Conservation (phyloP, 2,888 invertebrate species). For the Pyrrhia umbra region DNA sequence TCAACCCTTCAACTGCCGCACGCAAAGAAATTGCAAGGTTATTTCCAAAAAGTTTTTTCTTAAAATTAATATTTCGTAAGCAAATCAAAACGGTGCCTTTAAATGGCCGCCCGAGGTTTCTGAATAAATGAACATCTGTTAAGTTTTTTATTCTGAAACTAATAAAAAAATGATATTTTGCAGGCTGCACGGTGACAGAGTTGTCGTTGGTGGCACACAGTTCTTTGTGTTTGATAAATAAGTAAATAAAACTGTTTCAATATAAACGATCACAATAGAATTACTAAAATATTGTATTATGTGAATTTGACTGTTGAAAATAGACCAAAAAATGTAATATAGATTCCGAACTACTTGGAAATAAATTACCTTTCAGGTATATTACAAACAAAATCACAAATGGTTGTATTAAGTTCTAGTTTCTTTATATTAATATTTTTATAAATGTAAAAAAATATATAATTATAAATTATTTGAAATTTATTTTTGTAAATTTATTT, state of each 20-base stretch:
- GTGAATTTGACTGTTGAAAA: no score
- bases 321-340: no score
- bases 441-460: no score
- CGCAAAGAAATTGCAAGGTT: background rate
- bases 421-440: no score
- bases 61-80: slow-evolving; percentile 54
- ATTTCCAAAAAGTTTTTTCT: slow-evolving; percentile 1
- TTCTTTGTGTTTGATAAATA: background rate
- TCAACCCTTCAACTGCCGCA: background rate
- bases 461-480: no score
- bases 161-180: slow-evolving; percentile 73
- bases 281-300: no score
- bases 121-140: slow-evolving; percentile 67
- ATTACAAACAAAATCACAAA: no score
- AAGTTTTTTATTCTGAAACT: slow-evolving; percentile 66
- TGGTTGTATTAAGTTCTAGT: no score
- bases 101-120: slow-evolving; percentile 34
- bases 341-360: no score
- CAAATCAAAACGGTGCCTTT: slow-evolving; percentile 48
- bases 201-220: slow-evolving; percentile 55
- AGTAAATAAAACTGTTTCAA: background rate
- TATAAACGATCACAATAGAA: no score
- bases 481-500: slow-evolving; percentile 30
- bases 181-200: slow-evolving; percentile 57
- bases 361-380: no score